These are phyloP conservation scores for Drosophila mauritiana DNA, from an alignment of 1,140 invertebrate species.

Conservation along the genomic window DNA sequence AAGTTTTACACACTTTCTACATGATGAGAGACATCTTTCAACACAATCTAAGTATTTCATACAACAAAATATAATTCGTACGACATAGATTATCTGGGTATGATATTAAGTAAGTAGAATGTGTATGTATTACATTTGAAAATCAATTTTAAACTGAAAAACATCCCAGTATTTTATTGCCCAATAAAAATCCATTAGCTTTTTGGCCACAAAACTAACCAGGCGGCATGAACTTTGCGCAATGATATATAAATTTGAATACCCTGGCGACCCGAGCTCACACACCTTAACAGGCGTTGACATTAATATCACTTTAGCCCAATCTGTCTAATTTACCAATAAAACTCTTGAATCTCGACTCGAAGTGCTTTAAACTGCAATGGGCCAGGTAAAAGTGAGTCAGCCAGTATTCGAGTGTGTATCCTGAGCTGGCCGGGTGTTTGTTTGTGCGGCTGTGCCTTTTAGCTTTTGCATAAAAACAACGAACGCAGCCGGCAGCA, in stretches of 20 bases:
- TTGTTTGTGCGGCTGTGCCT: constrained; percentile 53
- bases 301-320: constrained; percentile 78
- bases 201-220: constrained; percentile 5
- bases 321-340: constrained; percentile 83
- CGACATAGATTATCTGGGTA: too few species aligned
- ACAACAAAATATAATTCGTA: neutral
- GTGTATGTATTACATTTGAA: neutral
- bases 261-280: neutral
- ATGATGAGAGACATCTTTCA: neutral
- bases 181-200: constrained; percentile 11
- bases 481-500: constrained; percentile 59
- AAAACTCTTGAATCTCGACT: constrained; percentile 66
- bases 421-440: constrained; percentile 12
- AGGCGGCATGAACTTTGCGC: constrained; percentile 10
- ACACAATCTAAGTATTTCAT: neutral
- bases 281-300: constrained; percentile 23
- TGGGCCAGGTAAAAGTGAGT: constrained; percentile 45
- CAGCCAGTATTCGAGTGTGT: constrained; percentile 28
- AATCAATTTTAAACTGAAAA: neutral
- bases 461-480: constrained; percentile 80
- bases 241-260: constrained; percentile 20
- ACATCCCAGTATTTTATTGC: neutral
- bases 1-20: constrained; percentile 3
- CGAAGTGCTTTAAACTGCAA: constrained; percentile 67
- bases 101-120: too few species aligned